Base-by-base conservation (phyloP, 1,140 invertebrate genomes). In the Caenorhabditis briggsae region DNA sequence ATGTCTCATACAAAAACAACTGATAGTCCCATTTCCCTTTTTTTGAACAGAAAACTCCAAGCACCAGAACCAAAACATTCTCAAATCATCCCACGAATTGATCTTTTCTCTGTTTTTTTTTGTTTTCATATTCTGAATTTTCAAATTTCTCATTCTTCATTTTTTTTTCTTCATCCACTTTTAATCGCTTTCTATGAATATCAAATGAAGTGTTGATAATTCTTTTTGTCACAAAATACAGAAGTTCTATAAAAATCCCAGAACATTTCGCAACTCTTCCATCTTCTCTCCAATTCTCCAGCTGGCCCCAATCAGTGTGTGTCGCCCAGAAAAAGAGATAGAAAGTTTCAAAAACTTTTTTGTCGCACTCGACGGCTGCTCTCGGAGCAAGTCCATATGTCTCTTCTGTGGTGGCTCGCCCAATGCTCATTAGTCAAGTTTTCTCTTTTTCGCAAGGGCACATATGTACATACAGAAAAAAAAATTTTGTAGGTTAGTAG, bases 401-500 rank as follows among this genome's bases (percentile, higher is more conserved):
- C 70, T 6, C 33, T 33, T 33, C 33, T 33, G 33, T n/a, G 33
- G 16, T 16, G 43, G n/a, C 33, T 18, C 64, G 33, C 41, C 64
- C 64, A 70, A 78, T 78, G 70, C 70, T 78, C 70, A 78, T 78
- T 78, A 78, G 70, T 78, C 70, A 78, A 78, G 70, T 50, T 78
- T 65, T 48, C n/a, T 78, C 7, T 23, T 65, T 25, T n/a, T 5
- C 41, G 41, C 65, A 16, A 78, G 46, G 33, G 41, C 33, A 48
- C 41, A 78, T 25, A 53, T 53, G 16, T 16, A 78, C 33, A 33
- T 33, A 33, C 33, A 33, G 33, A 33, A 33, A 3, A 50, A n/a
- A 25, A 41, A 50, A 46, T 78, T 78, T 78, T 78, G 70, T 78
- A 78, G 70, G 70, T 78, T 78, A 78, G 70, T 78, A 78, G 70